Base-by-base conservation (phyloP, 2,888 invertebrate genomes). In the Drosophila anomelani region DNA sequence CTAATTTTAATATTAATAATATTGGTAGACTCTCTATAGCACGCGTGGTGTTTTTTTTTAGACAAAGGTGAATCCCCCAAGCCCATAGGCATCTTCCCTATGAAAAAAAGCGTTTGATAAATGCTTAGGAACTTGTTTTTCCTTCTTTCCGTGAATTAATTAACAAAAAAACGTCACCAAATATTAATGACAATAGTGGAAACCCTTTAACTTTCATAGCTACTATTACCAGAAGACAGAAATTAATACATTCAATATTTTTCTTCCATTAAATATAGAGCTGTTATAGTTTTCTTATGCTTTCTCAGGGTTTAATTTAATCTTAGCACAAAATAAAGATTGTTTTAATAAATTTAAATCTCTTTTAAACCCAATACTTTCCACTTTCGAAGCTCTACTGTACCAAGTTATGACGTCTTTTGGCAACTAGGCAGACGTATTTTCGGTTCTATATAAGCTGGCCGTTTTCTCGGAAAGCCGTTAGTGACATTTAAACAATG, bases 371-470 rank as follows among this genome's bases (percentile, higher is more conserved):
- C 8, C 26, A 26, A 23, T 23, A 23, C 23, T 26, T 26, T 17
- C 1, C 0, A 8, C 8, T 17, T 34, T 5, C 26, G 26, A 51
- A n/a, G 36, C 41, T 36, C 9, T 1, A n/a, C 64, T 51, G 64
- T 64, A 36, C 5, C 12, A 23, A 9, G 12, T 39, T 43, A 41
- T 62, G 17, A 62, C 23, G 51, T 49, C 66, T 46, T 62, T 63
- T 12, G 15, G 12, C 6, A 8, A 4, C 43, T 39, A 46, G 46
- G 17, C 67, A 47, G 39, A 15, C 46, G 38, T 8, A 36, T 46
- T 53, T 54, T 43, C 26, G 67, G 46, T 47, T 49, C 69, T 68
- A 68, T 68, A 68, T 68, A 68, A 68, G 69, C 41, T 38, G n/a
- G 29, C 3, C 29, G 41, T 38, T 64, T 56, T 47, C 56, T 36